Base-by-base conservation (phyloP, 2,113 vertebrate genomes). In the Eleginops maclovinus region DNA sequence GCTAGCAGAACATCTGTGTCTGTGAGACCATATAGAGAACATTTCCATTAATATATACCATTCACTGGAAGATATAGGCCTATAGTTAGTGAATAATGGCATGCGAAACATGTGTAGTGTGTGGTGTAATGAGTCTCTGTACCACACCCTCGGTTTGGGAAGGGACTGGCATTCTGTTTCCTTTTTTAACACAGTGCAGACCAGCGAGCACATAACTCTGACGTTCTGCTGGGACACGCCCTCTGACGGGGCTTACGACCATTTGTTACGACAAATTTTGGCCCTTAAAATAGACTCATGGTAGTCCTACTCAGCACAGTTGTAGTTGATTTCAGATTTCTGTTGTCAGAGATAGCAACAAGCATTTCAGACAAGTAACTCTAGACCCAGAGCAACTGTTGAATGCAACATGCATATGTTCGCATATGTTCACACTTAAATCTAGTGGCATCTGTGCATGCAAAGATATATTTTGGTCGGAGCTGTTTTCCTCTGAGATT, bases 81-180 rank as follows among this genome's bases (percentile, higher is more conserved):
- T 86, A 68, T 88, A 87, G 86, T 82, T 87, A 73, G 67, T 60
- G 64, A 53, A 31, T 84, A 11, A 55, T 71, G 86, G 88, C 54
- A 92, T 87, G 74, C 49, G 36, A 72, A 86, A 78, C 87, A 91
- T 90, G 85, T 88, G 87, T 50, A 60, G 78, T 21, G 40, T 81
- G 84, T 75, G 80, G 71, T 85, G 85, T 67, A 87, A 84, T 49
- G 61, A 58, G 60, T 62, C 79, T 69, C 19, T 19, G 85, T 67
- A 74, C 93, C 91, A 89, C 92, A 77, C 93, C 94, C 91, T 86
- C 83, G 55, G 28, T 89, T 82, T 85, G 75, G 79, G 73, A 81
- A 66, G 83, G 84, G 75, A 62, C 86, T 28, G 73, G 44, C 81
- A 89, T 89, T 92, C 87, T 51, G 62, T 80, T 89, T 89, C 88